These are phyloP conservation scores for Smutsia temminckii DNA, from an alignment of 2,797 vertebrate species.

Conservation along the genomic window DNA sequence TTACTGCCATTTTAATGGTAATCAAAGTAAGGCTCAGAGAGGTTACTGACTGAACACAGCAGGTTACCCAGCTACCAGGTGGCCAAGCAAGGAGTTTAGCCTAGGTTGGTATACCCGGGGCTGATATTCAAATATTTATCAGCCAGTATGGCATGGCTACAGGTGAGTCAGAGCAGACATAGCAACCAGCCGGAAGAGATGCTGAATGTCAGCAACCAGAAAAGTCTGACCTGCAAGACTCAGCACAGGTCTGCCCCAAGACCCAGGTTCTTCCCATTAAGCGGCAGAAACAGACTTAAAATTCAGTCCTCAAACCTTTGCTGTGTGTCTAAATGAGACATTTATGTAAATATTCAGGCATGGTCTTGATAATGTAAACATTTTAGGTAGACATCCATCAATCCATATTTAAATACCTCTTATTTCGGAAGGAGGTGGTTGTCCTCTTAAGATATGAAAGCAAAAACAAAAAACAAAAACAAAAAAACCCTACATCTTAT, in stretches of 20 bases:
- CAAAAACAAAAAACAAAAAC: neutral
- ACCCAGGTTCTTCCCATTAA: neutral
- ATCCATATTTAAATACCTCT: neutral
- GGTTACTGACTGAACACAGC: neutral
- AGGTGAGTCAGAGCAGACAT: neutral
- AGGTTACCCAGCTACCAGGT: neutral
- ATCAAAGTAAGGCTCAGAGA: neutral
- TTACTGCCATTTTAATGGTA: neutral
- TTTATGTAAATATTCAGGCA: neutral
- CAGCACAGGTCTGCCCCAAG: neutral
- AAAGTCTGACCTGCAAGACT: neutral
- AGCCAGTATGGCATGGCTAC: neutral
- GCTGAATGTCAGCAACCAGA: neutral
- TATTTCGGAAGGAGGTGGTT: neutral
- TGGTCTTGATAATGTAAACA: slow-evolving; percentile 33
- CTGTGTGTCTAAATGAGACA: neutral
- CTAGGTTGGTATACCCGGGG: neutral
- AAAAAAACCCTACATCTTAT: neutral
- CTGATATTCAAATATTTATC: neutral
- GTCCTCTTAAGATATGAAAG: neutral
- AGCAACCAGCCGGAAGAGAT: neutral
- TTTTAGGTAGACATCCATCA: neutral
- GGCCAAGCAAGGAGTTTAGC: neutral
- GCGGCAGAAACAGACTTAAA: neutral
- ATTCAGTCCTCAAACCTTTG: neutral